Base-by-base conservation (phyloP, 1,140 invertebrate genomes). In the Pinna nobilis region DNA sequence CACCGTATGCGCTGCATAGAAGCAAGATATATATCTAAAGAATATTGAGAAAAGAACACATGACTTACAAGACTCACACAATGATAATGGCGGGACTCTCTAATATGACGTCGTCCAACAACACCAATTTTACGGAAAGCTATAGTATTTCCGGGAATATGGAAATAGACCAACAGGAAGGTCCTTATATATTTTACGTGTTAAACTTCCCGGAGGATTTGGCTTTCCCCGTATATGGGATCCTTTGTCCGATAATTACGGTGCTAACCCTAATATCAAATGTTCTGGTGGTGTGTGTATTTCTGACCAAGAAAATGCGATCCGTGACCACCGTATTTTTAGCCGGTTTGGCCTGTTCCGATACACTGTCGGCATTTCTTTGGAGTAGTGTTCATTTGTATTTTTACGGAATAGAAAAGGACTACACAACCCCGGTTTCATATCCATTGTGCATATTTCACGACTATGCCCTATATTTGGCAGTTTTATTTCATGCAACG, bases 401-500 rank as follows among this genome's bases (percentile, higher is more conserved):
- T 59, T 59, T 59, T 33, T 59, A 59, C 32, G 55, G 55, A 59
- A 20, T 59, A 18, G 37, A 59, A 59, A 59, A 33, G 18, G 55
- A 59, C 55, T 59, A 59, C 55, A 59, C 55, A n/a, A 35, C 37
- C 30, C 55, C 55, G 30, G 55, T 59, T 6, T 33, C 33, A 33
- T 33, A 59, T 59, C 55, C 55, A n/a, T 33, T 59, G 55, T 59
- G 55, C 20, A 33, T 59, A n/a, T 59, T 59, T 37, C 55, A 59
- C 32, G 55, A 59, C 30, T 59, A 59, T 20, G 55, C 55, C 28
- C 37, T 75, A 23, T 75, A 75, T 49, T 47, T 75, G 51, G 73
- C 73, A 4, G 73, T 75, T 25, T 64, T 65, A 25, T 63, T 75
- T 44, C 73, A 75, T 23, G 50, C 73, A 9, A 70, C 67, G 9